Base-by-base conservation (phyloP, 1,140 invertebrate genomes). In the Megathymus violae region DNA sequence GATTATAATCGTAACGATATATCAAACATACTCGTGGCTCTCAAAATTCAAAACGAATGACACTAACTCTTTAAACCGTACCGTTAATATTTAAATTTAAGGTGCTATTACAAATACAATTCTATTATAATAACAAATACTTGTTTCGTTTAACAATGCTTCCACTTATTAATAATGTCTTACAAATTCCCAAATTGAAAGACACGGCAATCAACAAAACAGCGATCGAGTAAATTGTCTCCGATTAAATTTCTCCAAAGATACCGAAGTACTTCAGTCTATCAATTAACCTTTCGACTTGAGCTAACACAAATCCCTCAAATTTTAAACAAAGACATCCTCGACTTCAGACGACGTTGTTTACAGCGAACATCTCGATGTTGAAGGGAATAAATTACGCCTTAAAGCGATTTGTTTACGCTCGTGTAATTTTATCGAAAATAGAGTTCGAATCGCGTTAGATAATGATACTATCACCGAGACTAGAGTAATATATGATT, bases 391-490 rank as follows among this genome's bases (percentile, higher is more conserved):
- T 68, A 59, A 68, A 64, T 68, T 63, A 63, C 54, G 41, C 27
- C 43, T 59, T 63, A 51, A 64, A 63, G 40, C 54, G 61, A 60
- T 69, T 70, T 70, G 64, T 67, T 67, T 67, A 70, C 64, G 64
- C 44, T 44, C 56, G 17, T 47, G 62, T 50, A 34, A 31, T 27
- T 46, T 61, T 66, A 66, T 51, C 56, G 64, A 50, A 70, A 56
- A 48, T 34, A 51, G 50, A 66, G 54, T 43, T 27, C n/a, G 61
- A 47, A 16, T 70, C 54, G 41, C 58, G 40, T 22, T 51, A 22
- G 38, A 31, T 69, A 66, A 69, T 59, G 25, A 61, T 52, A 60
- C 52, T 59, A 65, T 60, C 63, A 17, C 19, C 27, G 14, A 46
- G 16, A 15, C 5, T 59, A 7, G 16, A 22, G 36, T 59, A n/a